Base-by-base conservation (phyloP, 2,113 vertebrate genomes). In the Gobius niger region DNA sequence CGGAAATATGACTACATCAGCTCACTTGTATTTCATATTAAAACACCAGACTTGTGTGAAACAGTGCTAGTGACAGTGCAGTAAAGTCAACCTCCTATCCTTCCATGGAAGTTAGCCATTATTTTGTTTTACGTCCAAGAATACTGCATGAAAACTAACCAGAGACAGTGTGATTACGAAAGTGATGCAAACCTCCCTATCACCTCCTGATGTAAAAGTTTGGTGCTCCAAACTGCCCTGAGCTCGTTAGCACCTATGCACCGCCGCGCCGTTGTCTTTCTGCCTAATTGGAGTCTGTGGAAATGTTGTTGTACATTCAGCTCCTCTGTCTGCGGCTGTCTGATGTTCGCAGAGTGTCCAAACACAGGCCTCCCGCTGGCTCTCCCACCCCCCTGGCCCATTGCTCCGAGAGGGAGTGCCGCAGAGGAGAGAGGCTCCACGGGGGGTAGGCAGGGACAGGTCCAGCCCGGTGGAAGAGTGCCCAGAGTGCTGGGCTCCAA, bases 371-470 rank as follows among this genome's bases (percentile, higher is more conserved):
- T 13, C 65, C 14, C 1, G 4, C 70, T 10, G 67, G 72, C 14
- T 67, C 8, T 3, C 42, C 44, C 52, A 42, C 12, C 19, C 16
- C 41, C 0, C 16, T 7, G 52, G 52, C 50, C 46, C 61, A 19
- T 19, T 47, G 11, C 40, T 9, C 24, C 6, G 41, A 63, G 16
- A 49, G 34, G 63, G 3, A 54, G 3, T 24, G 6, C 16, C 47
- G 51, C 49, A 49, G 47, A 15, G 47, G 47, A 14, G 11, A 49
- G 66, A 13, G 65, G 57, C 69, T n/a, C 47, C 18, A 60, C 54
- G 70, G 65, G 16, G 9, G 52, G 19, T 7, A 46, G 70, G 53
- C 47, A 19, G 57, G 63, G 52, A 24, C 59, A 49, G 4, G 50
- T 40, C n/a, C 47, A 13, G 10, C 63, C 47, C 50, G 34, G 52